These are phyloP conservation scores for Apis florea DNA, from an alignment of 1,140 invertebrate species.

Conservation along the genomic window DNA sequence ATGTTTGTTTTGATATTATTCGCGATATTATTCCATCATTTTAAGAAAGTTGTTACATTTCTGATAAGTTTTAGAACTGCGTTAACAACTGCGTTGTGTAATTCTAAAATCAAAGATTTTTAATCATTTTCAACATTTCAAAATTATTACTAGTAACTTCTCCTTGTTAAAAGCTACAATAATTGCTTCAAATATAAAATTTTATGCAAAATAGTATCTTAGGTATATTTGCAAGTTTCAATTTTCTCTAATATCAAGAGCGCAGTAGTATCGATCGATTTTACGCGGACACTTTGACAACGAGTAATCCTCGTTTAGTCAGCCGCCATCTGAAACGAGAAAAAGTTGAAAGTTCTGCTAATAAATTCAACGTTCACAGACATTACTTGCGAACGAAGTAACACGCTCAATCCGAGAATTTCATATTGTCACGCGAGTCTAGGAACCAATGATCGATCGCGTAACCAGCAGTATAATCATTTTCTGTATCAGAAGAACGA, in stretches of 20 bases:
- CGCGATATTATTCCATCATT: too few species aligned
- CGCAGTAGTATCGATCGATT: background rate
- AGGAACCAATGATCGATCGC: background rate
- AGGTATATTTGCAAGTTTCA: background rate
- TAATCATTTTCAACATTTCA: too few species aligned
- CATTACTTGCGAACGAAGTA: background rate
- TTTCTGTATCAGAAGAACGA: constrained; percentile 1
- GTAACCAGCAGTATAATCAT: background rate
- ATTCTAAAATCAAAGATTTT: too few species aligned
- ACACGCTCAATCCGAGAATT: background rate
- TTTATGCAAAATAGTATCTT: too few species aligned
- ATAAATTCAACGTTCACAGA: background rate
- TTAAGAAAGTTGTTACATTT: too few species aligned
- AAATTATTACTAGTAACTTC: too few species aligned
- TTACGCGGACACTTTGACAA: background rate
- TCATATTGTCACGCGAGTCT: background rate
- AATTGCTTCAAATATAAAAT: too few species aligned
- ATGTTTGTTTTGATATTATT: too few species aligned
- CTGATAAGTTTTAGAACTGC: too few species aligned
- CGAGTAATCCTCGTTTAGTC: too few species aligned
- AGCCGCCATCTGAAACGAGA: background rate
- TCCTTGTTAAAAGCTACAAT: too few species aligned
- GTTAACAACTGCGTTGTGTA: too few species aligned
- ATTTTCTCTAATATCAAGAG: background rate
- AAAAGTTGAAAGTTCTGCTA: background rate